Evolutionary conservation across 53 echinoderm and acorn worm species (phyloP).

Genomic region (Holothuria scabra): DNA sequence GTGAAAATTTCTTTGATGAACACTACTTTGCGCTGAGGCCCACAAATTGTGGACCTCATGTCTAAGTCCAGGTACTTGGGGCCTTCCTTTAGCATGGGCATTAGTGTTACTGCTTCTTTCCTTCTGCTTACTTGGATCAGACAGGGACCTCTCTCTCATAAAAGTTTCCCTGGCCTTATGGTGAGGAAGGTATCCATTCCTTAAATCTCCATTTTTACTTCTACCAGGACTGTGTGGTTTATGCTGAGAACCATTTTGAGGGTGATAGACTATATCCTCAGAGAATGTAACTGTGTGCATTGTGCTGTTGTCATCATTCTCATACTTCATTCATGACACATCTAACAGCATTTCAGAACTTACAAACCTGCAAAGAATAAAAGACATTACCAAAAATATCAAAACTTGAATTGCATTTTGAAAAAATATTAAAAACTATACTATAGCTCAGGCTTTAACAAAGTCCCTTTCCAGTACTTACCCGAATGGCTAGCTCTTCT

Average conservation of each 20-base stretch:
- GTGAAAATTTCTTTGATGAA: constrained; percentile 1
- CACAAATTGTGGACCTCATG: constrained; percentile 37
- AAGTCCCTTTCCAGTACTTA: no score
- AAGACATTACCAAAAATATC: no score
- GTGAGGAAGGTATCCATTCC: constrained; percentile 15
- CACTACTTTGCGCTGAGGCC: constrained; percentile 9
- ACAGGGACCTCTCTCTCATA: constrained; percentile 25
- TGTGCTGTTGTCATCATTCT: background rate
- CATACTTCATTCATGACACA: no score
- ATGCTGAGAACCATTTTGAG: constrained; percentile 22
- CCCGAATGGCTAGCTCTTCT: no score
- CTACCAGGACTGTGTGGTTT: background rate
- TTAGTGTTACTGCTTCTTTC: background rate
- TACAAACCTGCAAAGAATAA: no score
- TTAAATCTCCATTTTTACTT: background rate
- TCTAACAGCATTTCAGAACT: no score
- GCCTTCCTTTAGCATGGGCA: background rate
- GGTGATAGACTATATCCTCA: constrained; percentile 27
- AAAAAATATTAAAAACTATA: no score
- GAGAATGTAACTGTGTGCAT: constrained; percentile 43
- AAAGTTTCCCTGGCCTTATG: constrained; percentile 22
- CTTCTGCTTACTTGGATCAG: constrained; percentile 17
- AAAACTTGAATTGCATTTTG: no score
- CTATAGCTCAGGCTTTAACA: no score
- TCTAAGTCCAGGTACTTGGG: constrained; percentile 15